Evolutionary conservation across 1,140 invertebrate genomes (phyloP).

Genomic region (Drosophila melanica): DNA sequence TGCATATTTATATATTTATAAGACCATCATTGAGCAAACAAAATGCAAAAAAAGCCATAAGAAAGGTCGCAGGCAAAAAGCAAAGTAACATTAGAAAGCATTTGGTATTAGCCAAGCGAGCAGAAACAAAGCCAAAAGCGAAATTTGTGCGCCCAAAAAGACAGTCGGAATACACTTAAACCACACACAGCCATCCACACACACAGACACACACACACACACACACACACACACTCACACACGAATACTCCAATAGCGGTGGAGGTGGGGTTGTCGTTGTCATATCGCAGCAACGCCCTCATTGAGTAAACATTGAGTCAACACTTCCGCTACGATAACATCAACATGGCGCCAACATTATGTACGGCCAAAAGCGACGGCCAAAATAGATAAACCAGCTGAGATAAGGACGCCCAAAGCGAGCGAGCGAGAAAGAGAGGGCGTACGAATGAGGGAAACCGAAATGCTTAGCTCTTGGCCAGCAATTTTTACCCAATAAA

Average conservation of each 20-base stretch:
- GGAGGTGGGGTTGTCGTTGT: conserved; percentile 23
- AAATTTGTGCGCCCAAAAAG: conserved; percentile 54
- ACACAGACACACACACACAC: conserved; percentile 42
- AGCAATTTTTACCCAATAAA: conserved; percentile 81
- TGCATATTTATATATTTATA: conserved; percentile 80
- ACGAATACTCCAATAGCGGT: conserved; percentile 2
- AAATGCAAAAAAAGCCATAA: conserved; percentile 7
- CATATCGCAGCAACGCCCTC: conserved; percentile 73
- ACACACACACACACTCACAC: conserved; percentile 47
- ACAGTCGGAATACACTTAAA: conserved; percentile 48
- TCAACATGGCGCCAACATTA: conserved; percentile 82
- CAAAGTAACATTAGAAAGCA: conserved; percentile 43
- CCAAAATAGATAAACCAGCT: conserved; percentile 74
- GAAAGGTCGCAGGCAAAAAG: conserved; percentile 28
- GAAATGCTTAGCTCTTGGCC: conserved; percentile 67
- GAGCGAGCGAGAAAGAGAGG: conserved; percentile 13
- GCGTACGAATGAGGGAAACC: conserved; percentile 20
- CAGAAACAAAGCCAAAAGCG: conserved; percentile 49
- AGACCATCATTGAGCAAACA: conserved; percentile 13
- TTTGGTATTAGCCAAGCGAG: conserved; percentile 63
- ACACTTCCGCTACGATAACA: conserved; percentile 79
- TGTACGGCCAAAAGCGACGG: conserved; percentile 68
- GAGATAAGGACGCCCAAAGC: conserved; percentile 55
- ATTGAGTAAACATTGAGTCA: conserved; percentile 82
- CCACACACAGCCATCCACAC: conserved; percentile 40